Percentiles rank a stretch among this genome's conserved stretches.
Evolutionary conservation across 2,888 invertebrate genomes (phyloP).

Genomic region (Dasysyrphus albostriatus): DNA sequence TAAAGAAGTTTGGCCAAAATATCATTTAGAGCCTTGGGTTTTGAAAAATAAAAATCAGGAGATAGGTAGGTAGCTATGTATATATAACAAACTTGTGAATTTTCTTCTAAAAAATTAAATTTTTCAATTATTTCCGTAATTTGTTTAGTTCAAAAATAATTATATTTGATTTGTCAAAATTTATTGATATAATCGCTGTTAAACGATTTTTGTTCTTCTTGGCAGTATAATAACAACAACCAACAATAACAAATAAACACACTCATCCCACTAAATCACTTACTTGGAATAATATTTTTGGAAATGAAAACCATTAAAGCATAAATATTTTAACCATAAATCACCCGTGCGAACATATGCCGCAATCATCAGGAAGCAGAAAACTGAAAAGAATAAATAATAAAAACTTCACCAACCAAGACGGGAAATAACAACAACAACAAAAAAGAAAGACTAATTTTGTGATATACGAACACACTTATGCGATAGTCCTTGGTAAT

Average conservation of each 20-base stretch:
- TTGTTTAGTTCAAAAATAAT: no score
- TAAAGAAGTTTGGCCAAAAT: no score
- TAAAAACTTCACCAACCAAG: conserved; percentile 20
- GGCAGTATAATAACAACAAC: no score
- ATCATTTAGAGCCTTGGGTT: no score
- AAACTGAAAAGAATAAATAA: conserved; percentile 19
- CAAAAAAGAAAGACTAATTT: conserved; percentile 14
- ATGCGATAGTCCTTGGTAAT: conserved; percentile 60
- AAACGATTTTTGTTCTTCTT: no score
- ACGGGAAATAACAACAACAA: not conserved
- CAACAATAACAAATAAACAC: not conserved
- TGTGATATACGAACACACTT: not conserved
- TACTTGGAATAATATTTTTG: conserved; percentile 50
- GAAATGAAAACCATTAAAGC: conserved; percentile 59
- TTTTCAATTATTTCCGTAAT: no score
- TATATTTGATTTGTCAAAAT: no score
- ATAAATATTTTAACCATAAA: conserved; percentile 71
- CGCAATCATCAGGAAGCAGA: conserved; percentile 58
- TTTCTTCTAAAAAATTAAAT: no score
- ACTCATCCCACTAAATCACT: conserved; percentile 46
- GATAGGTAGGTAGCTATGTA: no score
- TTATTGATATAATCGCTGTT: no score
- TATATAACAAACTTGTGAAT: no score
- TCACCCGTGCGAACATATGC: conserved; percentile 69
- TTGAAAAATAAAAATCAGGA: no score